Conservation (phyloP, 1,140 invertebrate genomes). For the Tetramorium alpestre region DNA sequence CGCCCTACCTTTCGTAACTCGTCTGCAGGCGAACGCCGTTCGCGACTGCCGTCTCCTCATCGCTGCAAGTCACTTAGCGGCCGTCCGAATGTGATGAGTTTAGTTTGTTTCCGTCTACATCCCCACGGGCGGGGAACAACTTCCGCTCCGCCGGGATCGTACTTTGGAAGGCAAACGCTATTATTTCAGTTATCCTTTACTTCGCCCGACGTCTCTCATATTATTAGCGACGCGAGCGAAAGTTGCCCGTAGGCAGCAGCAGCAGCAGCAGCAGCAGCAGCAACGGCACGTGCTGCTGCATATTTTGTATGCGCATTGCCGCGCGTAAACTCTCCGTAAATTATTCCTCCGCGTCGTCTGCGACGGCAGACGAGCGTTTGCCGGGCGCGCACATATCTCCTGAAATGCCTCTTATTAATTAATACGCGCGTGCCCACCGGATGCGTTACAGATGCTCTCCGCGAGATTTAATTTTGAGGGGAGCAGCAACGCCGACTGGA, state of each 20-base stretch:
- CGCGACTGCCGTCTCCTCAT: background rate
- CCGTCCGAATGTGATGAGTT: constrained; percentile 42
- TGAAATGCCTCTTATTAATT: constrained; percentile 10
- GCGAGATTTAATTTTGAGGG: background rate
- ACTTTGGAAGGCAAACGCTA: constrained; percentile 16
- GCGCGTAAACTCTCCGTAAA: constrained; percentile 21
- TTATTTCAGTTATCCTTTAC: constrained; percentile 41
- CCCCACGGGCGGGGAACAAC: constrained; percentile 20
- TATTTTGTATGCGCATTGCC: constrained; percentile 33
- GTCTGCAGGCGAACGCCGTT: background rate
- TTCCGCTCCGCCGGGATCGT: constrained; percentile 23
- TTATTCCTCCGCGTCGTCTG: constrained; percentile 29
- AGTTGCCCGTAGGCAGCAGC: constrained; percentile 6
- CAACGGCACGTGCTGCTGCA: background rate
- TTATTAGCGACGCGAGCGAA: constrained; percentile 36
- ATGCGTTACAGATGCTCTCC: background rate
- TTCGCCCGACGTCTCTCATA: constrained; percentile 16
- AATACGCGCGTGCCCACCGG: background rate
- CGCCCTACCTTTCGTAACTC: background rate
- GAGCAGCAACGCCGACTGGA: background rate
- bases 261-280: background rate
- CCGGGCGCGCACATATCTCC: background rate
- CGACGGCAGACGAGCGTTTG: background rate
- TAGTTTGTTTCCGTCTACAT: constrained; percentile 32
- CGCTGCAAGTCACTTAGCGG: constrained; percentile 10